phyloP scores from a whole-genome alignment of 2,113 vertebrate genomes.

The Pampusana beccarii region DNA sequence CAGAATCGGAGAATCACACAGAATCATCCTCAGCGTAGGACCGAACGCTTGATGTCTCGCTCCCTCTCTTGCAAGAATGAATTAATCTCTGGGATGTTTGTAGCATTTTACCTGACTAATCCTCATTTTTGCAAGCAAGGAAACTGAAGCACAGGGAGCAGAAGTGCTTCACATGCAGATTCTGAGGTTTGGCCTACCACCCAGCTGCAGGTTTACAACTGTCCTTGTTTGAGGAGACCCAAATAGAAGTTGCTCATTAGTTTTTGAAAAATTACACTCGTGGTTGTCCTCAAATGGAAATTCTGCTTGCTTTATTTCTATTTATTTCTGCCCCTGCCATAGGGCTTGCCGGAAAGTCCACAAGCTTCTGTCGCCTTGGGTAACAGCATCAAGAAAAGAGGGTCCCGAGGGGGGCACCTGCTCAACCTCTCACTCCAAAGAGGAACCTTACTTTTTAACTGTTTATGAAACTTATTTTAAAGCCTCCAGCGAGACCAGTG shows the following conservation, averaged over 20 bases:
- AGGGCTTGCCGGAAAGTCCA: too few species aligned
- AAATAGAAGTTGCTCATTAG: not conserved
- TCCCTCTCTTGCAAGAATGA: not conserved
- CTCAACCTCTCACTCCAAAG: not conserved
- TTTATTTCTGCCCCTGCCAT: too few species aligned
- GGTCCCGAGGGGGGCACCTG: not conserved
- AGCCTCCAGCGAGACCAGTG: fast-evolving
- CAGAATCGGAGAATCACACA: fast-evolving
- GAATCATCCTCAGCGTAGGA: not conserved
- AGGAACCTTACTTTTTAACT: not conserved
- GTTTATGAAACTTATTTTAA: not conserved
- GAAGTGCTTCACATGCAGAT: fast-evolving
- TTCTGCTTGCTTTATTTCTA: too few species aligned
- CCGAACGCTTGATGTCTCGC: fast-evolving
- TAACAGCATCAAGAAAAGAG: too few species aligned
- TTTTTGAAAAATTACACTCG: fast-evolving
- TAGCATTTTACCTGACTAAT: not conserved
- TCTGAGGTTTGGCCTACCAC: not conserved
- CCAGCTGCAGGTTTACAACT: not conserved
- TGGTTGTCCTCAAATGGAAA: not conserved
- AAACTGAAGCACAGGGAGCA: not conserved
- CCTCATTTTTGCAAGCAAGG: not conserved
- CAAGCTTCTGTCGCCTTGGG: too few species aligned
- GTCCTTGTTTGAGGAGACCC: fast-evolving
- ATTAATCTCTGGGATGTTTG: fast-evolving